Percentiles rank a stretch among this genome's conserved stretches.
phyloP scores from a whole-genome alignment of 2,888 invertebrate genomes.

The Hyppa rectilinea region DNA sequence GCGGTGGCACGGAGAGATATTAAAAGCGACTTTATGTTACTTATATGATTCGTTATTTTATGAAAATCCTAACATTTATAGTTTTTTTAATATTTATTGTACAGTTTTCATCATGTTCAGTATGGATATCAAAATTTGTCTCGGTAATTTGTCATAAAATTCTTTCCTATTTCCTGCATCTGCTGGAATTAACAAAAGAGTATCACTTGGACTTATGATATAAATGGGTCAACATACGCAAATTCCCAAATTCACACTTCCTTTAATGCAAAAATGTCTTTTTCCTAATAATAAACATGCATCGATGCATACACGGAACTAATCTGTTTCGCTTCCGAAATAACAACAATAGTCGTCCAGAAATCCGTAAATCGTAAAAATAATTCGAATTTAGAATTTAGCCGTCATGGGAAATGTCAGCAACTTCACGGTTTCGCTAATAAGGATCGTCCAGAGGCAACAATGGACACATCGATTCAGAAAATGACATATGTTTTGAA shows the following conservation, averaged over 20 bases:
- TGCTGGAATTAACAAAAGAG: slow-evolving; percentile 34
- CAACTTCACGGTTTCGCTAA: slow-evolving; percentile 85
- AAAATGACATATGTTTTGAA: slow-evolving; percentile 90
- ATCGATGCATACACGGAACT: slow-evolving; percentile 80
- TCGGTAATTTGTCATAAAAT: slow-evolving; percentile 20
- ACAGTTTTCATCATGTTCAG: neutral
- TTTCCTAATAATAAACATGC: slow-evolving; percentile 70
- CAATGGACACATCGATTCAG: slow-evolving; percentile 84
- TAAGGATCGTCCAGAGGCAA: slow-evolving; percentile 79
- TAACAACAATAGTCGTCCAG: slow-evolving; percentile 80
- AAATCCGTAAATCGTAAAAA: slow-evolving; percentile 77
- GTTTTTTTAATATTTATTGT: neutral
- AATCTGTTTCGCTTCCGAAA: slow-evolving; percentile 86
- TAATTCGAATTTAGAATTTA: slow-evolving; percentile 82
- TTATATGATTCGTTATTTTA: no score
- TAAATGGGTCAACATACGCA: slow-evolving; percentile 52
- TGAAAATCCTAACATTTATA: neutral
- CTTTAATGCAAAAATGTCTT: slow-evolving; percentile 46
- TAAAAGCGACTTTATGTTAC: no score
- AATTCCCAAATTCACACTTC: slow-evolving; percentile 51
- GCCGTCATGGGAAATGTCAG: slow-evolving; percentile 89
- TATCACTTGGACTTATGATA: slow-evolving; percentile 5
- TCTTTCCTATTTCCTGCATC: slow-evolving; percentile 15
- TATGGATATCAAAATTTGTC: slow-evolving; percentile 20
- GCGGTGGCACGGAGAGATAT: no score